Evolutionary conservation across 2,888 invertebrate species (phyloP).

Genomic region (Hirtodrosophila trivittata): DNA sequence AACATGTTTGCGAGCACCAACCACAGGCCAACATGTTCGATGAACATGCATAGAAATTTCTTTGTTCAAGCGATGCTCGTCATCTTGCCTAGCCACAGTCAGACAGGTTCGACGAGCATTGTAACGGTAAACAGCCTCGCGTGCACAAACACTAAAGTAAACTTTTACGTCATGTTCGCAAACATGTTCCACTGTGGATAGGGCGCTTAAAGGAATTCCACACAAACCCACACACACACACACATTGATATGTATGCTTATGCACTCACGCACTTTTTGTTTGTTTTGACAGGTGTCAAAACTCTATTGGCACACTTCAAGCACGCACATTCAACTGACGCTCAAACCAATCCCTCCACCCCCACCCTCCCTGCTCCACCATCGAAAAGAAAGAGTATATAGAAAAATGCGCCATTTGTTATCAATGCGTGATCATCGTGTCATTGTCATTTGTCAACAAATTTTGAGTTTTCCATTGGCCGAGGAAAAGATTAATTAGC

Average conservation of each 20-base stretch:
- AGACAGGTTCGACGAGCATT: too few relatives aligned
- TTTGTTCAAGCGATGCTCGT: too few relatives aligned
- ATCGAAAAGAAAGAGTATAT: background rate
- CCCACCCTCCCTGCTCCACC: background rate
- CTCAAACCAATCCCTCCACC: background rate
- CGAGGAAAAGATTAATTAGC: constrained; percentile 42
- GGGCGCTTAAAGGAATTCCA: constrained; percentile 42
- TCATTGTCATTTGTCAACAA: constrained; percentile 63
- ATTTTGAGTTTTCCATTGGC: constrained; percentile 41
- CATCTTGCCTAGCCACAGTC: too few relatives aligned
- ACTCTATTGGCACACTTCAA: constrained; percentile 33
- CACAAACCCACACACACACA: constrained; percentile 10
- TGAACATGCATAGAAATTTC: too few relatives aligned
- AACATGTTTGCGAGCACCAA: too few relatives aligned
- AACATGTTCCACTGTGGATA: too few relatives aligned
- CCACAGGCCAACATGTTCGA: too few relatives aligned
- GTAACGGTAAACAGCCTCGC: too few relatives aligned
- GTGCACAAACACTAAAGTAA: too few relatives aligned
- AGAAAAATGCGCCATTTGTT: constrained; percentile 33
- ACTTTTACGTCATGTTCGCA: too few relatives aligned
- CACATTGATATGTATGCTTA: constrained; percentile 8
- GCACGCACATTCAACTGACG: background rate
- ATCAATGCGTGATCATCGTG: constrained; percentile 66
- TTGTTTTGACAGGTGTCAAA: constrained; percentile 35
- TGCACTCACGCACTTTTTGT: constrained; percentile 1